Conservation (phyloP, 2,113 vertebrate genomes). For the Urocitellus parryii region DNA sequence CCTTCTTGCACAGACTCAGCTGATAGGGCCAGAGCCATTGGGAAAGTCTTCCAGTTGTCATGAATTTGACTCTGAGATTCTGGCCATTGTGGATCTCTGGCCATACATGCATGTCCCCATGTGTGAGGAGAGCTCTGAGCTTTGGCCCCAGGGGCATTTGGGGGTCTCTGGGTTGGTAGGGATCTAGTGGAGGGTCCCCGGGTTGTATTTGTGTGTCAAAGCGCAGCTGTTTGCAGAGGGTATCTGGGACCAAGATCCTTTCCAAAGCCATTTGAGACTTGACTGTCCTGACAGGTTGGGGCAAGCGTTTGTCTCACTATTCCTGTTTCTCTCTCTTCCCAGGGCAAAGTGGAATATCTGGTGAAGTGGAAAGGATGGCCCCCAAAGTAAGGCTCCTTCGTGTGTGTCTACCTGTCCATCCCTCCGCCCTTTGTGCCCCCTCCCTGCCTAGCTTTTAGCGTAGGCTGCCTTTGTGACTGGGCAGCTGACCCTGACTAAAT, state of each 20-base stretch:
- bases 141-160: background rate
- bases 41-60: too few species aligned
- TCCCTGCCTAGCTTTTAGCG: background rate
- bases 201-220: background rate
- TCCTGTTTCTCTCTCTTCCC: slow-evolving; percentile 79
- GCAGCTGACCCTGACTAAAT: background rate
- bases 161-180: background rate
- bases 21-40: too few species aligned
- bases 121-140: background rate
- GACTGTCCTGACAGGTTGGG: background rate
- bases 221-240: background rate
- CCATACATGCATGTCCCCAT: fast-evolving
- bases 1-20: background rate
- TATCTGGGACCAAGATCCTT: background rate
- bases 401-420: background rate
- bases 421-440: background rate
- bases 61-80: too few species aligned
- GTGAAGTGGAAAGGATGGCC: slow-evolving; percentile 99
- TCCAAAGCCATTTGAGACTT: background rate
- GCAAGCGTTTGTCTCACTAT: slow-evolving; percentile 29
- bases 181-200: background rate
- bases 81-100: background rate
- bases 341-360: slow-evolving; percentile 99
- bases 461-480: background rate
- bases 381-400: slow-evolving; percentile 93